Percentiles rank a stretch among this genome's conserved stretches.
These are phyloP conservation scores for Pectinophora gossypiella DNA, from an alignment of 1,140 invertebrate species.

Conservation along the genomic window DNA sequence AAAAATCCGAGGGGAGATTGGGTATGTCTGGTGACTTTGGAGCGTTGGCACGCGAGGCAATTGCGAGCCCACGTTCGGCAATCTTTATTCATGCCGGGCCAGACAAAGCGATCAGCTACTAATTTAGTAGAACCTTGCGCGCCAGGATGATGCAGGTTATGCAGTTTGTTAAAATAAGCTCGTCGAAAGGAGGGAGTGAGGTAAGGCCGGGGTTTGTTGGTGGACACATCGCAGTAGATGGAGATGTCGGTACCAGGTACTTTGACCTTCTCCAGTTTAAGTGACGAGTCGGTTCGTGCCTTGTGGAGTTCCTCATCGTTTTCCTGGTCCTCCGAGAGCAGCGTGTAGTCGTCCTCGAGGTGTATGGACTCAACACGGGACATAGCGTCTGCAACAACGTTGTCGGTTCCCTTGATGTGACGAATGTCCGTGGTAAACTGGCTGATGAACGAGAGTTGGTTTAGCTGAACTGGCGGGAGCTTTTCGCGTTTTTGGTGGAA, in stretches of 20 bases:
- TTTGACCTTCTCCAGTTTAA: background rate
- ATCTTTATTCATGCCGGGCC: background rate
- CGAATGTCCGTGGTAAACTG: slow-evolving; percentile 9
- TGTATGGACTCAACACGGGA: slow-evolving; percentile 31
- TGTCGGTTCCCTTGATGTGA: slow-evolving; percentile 3
- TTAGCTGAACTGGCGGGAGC: slow-evolving; percentile 2
- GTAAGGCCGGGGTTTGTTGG: background rate
- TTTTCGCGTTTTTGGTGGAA: slow-evolving; percentile 7
- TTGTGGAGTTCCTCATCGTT: background rate
- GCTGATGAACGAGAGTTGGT: slow-evolving; percentile 4
- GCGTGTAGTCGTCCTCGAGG: too few relatives aligned
- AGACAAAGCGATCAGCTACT: too few relatives aligned
- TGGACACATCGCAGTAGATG: background rate
- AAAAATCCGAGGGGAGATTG: background rate
- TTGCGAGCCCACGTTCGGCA: background rate
- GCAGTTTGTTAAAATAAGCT: background rate
- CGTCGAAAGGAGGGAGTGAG: background rate
- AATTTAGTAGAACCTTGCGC: background rate
- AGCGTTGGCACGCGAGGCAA: background rate
- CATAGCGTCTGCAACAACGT: slow-evolving; percentile 17
- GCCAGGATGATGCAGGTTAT: background rate
- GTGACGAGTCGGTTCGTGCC: background rate
- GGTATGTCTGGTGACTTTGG: too few relatives aligned
- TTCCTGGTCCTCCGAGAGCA: too few relatives aligned
- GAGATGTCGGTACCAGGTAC: background rate